Base-by-base conservation (phyloP, 2,113 vertebrate species). In the Podocnemis expansa region DNA sequence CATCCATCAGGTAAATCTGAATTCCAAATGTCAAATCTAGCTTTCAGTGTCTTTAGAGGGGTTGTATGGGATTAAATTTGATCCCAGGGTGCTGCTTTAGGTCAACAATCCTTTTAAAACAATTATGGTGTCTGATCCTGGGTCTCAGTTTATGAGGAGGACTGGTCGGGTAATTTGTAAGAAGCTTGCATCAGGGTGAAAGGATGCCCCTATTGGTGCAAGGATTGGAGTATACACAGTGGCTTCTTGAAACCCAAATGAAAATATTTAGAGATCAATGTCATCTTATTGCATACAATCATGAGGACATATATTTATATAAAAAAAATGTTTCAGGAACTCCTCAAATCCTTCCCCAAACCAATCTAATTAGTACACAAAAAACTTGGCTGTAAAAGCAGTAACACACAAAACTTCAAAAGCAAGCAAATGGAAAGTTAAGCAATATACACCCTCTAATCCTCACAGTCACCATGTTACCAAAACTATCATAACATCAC, bases 1-100 rank as follows among this genome's bases (percentile, higher is more conserved):
- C 94, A 92, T 47, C 51, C 95, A 96, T 91, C 97, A 95, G 93
- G 80, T 88, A 87, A 91, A 95, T 95, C 96, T 96, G 95, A 95
- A 93, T 75, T 95, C 91, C 91, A 95, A 43, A 75, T 75, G 73
- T 11, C 73, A 75, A 94, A 96, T 43, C 90, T 67, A 96, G 24
- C 49, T 85, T 90, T 90, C 63, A 45, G 11, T 93, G 84, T 97
- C 91, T 84, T 85, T 67, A 93, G 94, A 91, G 87, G 29, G 25
- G 81, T 89, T 91, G 52, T 55, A 80, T 78, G 80, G 58, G 38
- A 89, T 70, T 84, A 93, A 84, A 73, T 87, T 49, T 89, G 88
- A 90, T 94, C 82, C 90, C 63, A 82, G 92, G 78, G 82, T 89
- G 80, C 8, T 84, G 55, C 67, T 94, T 87, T 6, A 87, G 88